Base-by-base conservation (phyloP, 1,140 invertebrate species). In the Tachypleus tridentatus region DNA sequence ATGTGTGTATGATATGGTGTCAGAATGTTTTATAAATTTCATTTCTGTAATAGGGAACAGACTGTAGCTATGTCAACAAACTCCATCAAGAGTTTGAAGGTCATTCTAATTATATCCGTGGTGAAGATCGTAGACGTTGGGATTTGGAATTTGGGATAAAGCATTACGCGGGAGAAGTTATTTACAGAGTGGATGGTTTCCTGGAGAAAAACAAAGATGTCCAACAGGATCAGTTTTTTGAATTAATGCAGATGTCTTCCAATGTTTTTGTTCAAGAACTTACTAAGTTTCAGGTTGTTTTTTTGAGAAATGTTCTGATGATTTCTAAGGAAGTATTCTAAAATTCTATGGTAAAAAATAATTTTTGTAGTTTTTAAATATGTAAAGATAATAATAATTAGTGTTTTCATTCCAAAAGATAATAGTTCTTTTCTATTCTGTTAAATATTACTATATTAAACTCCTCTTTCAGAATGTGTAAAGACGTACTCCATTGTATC, bases 181-280 rank as follows among this genome's bases (percentile, higher is more conserved):
- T 87, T 7, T 99, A 99, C 78, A 84, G 84, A 49, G 87, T 92
- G 4, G 84, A 88, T 65, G 95, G 95, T 7, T 99, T 99, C 78
- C 87, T 99, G 0, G 94, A 98, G 74, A 99, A 99, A 78, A 99
- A 99, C 76, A 80, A 91, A 8, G 91, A 96, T 73, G 89, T 91
- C 0, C 92, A 95, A 74, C 93, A 97, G 75, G 93, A 97, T 73
- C 90, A 93, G 1, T 88, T 97, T 72, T 95, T 97, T 73, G 91
- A 97, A 75, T 86, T 93, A 69, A 86, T 97, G 81, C 88, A 87
- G 10, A 80, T 87, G 51, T 94, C 92, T 58, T 84, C 82, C 3
- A 93, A 94, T 74, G 82, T 86, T 47, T 95, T 95, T 76, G 87
- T 97, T 1, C 83, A 89, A 71, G 89, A 94, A 70, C 80, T 97